A percentile compares a stretch with the other conserved stretches of the same genome.
These are phyloP conservation scores for Conomelus anceps DNA, from an alignment of 2,888 invertebrate species.

Conservation along the genomic window DNA sequence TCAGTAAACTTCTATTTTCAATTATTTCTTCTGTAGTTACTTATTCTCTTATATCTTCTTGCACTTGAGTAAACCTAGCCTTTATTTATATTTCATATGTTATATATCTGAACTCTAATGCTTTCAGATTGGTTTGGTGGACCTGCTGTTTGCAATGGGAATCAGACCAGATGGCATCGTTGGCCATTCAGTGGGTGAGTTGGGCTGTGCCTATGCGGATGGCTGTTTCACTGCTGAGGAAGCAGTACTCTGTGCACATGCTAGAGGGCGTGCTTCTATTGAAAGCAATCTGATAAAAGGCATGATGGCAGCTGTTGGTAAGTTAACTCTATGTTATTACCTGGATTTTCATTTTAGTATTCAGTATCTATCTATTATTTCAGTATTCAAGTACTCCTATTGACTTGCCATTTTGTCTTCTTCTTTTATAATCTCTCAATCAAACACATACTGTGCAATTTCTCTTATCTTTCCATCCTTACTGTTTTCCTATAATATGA, in stretches of 20 bases:
- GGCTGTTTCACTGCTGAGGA: conserved; percentile 55
- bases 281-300: conserved; percentile 42
- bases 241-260: conserved; percentile 53
- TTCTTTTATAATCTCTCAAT: neutral
- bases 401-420: neutral
- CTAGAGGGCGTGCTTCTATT: conserved; percentile 46
- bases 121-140: conserved; percentile 54
- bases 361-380: no score
- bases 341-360: no score
- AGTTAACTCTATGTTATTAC: neutral
- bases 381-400: neutral
- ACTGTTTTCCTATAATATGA: no score
- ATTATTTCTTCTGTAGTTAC: no score
- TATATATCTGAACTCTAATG: neutral
- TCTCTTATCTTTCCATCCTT: neutral
- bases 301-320: conserved; percentile 51
- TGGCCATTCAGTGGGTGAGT: conserved; percentile 60
- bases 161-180: conserved; percentile 67
- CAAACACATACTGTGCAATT: neutral
- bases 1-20: no score
- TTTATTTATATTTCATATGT: no score
- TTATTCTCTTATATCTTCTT: no score
- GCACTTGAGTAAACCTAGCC: no score
- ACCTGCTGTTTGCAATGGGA: conserved; percentile 54
- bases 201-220: conserved; percentile 60